Evolutionary conservation across 2,113 vertebrate genomes (phyloP).

Genomic region (Paralichthys olivaceus): DNA sequence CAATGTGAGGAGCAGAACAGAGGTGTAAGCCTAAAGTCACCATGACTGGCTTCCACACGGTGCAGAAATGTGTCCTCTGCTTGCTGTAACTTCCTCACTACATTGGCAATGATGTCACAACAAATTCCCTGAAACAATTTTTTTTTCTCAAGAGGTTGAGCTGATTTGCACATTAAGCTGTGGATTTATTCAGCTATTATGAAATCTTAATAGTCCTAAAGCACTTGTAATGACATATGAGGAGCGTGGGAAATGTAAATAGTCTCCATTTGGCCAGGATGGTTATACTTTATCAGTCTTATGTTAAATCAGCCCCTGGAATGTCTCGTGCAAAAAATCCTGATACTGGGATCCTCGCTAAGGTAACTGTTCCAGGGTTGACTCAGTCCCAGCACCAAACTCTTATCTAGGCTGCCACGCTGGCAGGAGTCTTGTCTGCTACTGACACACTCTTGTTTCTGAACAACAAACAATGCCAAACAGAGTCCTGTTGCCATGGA

Average conservation of each 20-base stretch:
- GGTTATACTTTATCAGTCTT: slow-evolving; percentile 12
- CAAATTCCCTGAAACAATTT: slow-evolving; percentile 16
- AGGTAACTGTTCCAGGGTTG: slow-evolving; percentile 12
- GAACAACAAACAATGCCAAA: slow-evolving; percentile 77
- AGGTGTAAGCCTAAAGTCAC: too few relatives aligned
- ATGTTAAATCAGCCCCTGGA: slow-evolving; percentile 5
- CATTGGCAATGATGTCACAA: slow-evolving; percentile 2
- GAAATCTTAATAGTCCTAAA: not conserved
- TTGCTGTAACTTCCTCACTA: slow-evolving; percentile 16
- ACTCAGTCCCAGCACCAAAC: slow-evolving; percentile 48
- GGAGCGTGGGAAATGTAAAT: slow-evolving; percentile 17
- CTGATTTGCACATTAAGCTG: not conserved
- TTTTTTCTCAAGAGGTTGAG: not conserved
- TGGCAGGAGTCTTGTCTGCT: slow-evolving; percentile 45
- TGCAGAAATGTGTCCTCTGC: not conserved
- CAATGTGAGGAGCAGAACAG: too few relatives aligned
- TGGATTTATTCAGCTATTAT: slow-evolving; percentile 3
- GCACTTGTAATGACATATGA: slow-evolving; percentile 6
- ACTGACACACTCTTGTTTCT: slow-evolving; percentile 70
- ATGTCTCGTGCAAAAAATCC: slow-evolving; percentile 6
- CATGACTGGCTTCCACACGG: too few relatives aligned
- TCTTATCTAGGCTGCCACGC: slow-evolving; percentile 35
- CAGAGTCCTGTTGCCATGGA: slow-evolving; percentile 67
- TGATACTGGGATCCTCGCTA: slow-evolving; percentile 9
- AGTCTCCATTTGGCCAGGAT: slow-evolving; percentile 12